phyloP scores from a whole-genome alignment of 37 sponge, comb jelly and placozoan species.

The Sycon ciliatum region DNA sequence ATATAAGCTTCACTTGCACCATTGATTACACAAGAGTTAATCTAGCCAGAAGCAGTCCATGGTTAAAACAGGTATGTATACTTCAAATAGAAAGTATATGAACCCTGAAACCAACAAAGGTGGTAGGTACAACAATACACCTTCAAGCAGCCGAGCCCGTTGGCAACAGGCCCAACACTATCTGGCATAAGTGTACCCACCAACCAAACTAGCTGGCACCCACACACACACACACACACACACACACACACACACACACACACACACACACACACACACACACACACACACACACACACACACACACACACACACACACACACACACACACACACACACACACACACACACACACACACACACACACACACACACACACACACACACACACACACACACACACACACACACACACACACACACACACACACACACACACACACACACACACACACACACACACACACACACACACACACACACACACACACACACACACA shows the following conservation, averaged over 20 bases:
- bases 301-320: constrained; percentile 23
- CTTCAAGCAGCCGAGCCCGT: too few relatives aligned
- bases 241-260: constrained; percentile 6
- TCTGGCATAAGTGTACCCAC: background rate
- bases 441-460: constrained; percentile 5
- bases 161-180: background rate
- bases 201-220: background rate
- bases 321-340: constrained; percentile 25
- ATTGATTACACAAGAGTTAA: too few relatives aligned
- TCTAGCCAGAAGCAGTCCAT: too few relatives aligned
- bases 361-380: constrained; percentile 24
- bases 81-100: too few relatives aligned
- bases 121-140: too few relatives aligned
- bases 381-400: constrained; percentile 25
- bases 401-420: background rate
- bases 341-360: constrained; percentile 24
- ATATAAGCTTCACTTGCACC: too few relatives aligned
- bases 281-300: constrained; percentile 24
- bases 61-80: too few relatives aligned
- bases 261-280: constrained; percentile 11
- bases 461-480: constrained; percentile 5
- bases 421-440: constrained; percentile 5
- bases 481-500: constrained; percentile 5
- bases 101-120: too few relatives aligned
- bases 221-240: background rate